Percentiles rank a stretch among this genome's conserved stretches.
Conservation (phyloP, 2,888 invertebrate species). For the Elysia crispata region DNA sequence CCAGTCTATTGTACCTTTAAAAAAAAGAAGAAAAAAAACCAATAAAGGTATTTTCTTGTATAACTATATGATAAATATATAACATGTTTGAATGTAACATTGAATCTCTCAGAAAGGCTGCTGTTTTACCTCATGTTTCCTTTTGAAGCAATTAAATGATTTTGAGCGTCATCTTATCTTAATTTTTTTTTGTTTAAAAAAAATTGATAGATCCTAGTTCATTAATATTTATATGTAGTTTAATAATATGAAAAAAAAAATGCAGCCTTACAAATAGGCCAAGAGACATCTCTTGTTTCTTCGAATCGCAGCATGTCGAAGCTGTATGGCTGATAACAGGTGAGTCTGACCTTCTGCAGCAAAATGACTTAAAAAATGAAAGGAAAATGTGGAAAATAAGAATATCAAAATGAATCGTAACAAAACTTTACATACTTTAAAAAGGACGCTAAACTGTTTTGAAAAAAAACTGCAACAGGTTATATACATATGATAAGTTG, state of each 20-base stretch:
- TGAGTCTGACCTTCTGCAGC: conserved; percentile 75
- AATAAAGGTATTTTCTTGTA: no score
- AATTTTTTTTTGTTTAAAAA: neutral
- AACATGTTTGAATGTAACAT: no score
- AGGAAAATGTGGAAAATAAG: neutral
- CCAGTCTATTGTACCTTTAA: conserved; percentile 85
- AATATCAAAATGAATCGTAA: no score
- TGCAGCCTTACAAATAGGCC: conserved; percentile 78
- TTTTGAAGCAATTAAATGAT: no score
- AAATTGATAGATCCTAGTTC: neutral
- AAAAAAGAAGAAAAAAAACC: no score
- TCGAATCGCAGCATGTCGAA: conserved; percentile 90
- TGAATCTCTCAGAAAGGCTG: no score
- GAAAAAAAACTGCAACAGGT: no score
- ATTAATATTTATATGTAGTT: neutral
- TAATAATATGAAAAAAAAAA: neutral
- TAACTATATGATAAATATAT: no score
- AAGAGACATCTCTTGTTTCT: conserved; percentile 93
- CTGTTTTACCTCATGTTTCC: no score
- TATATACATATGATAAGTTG: no score
- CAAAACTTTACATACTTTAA: no score
- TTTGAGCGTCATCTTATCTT: neutral
- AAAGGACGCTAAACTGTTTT: no score
- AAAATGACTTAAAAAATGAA: neutral
- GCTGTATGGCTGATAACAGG: conserved; percentile 86